Base-by-base conservation (phyloP, 1,140 invertebrate genomes). In the Pogonus chalceus region DNA sequence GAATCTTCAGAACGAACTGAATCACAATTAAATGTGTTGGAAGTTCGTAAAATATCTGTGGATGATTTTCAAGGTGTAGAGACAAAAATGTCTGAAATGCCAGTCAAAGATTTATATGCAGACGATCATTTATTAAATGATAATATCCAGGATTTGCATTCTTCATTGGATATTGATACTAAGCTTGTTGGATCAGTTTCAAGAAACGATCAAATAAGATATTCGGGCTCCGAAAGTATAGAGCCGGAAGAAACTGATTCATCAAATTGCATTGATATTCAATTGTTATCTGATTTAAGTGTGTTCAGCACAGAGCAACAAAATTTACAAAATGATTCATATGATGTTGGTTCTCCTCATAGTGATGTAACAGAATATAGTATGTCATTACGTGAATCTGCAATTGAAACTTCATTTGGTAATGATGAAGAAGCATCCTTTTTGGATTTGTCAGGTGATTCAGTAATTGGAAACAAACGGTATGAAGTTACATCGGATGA, bases 221-320 rank as follows among this genome's bases (percentile, higher is more conserved):
- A 43, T 18, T 43, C 37, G 7, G 37, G 37, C 4, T 43, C 37
- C 3, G 37, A 43, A 18, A 43, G 37, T 43, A 12, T 43, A 7
- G 37, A 43, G 18, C 37, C 63, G 20, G 65, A 65, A 10, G 66
- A 67, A 57, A 66, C 65, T 10, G 66, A 66, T 47, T 61, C 63
- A 4, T 63, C 60, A 1, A 35, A 52, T 9, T 61, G 55, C 24
- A 20, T 55, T 18, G 49, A 58, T 23, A 52, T 58, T 24, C 49
- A 58, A 37, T 47, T 54, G 18, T 52, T 54, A n/a, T 61, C 54
- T 49, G 56, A 54, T 16, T 43, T 2, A 52, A 59, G 53, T 52
- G 35, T 24, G 24, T 52, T 21, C 7, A 46, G 37, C n/a, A 35
- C 43, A 21, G 10, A 20, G 14, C 56, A 51, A 20, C 20, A 20